Conservation (phyloP, 2,888 invertebrate genomes). For the Microchrysa polita region DNA sequence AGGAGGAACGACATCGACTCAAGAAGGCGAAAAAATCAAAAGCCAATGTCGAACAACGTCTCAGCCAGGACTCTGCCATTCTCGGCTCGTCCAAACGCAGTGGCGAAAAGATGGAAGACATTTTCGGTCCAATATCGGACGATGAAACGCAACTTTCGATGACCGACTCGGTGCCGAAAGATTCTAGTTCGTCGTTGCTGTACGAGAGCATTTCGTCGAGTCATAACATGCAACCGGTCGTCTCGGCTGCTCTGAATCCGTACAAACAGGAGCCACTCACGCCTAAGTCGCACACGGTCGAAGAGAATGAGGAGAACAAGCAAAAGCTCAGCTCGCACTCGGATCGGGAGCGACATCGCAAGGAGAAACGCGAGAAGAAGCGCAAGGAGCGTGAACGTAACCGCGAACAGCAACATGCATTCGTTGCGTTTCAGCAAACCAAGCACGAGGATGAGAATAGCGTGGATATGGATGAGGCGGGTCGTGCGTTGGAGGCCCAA, state of each 20-base stretch:
- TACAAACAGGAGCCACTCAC: slow-evolving; percentile 62
- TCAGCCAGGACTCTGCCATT: neutral
- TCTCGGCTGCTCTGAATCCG: slow-evolving; percentile 62
- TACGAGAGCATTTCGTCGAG: slow-evolving; percentile 50
- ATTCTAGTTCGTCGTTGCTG: slow-evolving; percentile 27
- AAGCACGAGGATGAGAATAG: slow-evolving; percentile 74
- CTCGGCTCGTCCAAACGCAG: slow-evolving; percentile 68
- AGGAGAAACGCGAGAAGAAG: slow-evolving; percentile 71
- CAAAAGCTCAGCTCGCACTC: slow-evolving; percentile 55
- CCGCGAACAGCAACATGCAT: slow-evolving; percentile 57
- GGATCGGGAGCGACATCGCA: slow-evolving; percentile 62
- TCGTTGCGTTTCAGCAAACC: slow-evolving; percentile 53
- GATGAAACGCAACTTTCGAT: slow-evolving; percentile 64
- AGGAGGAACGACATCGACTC: slow-evolving; percentile 64
- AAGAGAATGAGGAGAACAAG: slow-evolving; percentile 58
- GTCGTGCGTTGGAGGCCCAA: slow-evolving; percentile 83
- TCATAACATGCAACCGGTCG: slow-evolving; percentile 55
- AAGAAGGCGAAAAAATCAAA: slow-evolving; percentile 69
- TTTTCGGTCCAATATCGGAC: slow-evolving; percentile 86
- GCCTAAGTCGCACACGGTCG: slow-evolving; percentile 58
- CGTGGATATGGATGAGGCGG: slow-evolving; percentile 82
- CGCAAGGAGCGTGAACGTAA: slow-evolving; percentile 71
- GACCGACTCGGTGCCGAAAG: slow-evolving; percentile 51
- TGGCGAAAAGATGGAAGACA: slow-evolving; percentile 87
- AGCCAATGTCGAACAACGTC: slow-evolving; percentile 57